These are phyloP conservation scores for Aromia moschata DNA, from an alignment of 2,888 invertebrate genomes.

Conservation along the genomic window DNA sequence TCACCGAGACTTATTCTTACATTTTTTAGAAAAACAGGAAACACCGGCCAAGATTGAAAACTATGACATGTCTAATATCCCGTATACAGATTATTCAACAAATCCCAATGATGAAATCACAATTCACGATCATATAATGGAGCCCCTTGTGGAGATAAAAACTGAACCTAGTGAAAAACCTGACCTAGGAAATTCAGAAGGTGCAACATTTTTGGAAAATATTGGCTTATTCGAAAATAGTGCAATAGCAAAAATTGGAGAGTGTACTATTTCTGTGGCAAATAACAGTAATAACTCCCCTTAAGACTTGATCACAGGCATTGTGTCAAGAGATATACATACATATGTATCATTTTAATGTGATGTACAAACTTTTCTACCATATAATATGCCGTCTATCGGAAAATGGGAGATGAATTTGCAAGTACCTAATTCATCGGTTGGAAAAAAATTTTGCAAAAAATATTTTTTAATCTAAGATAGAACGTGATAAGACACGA, in stretches of 20 bases:
- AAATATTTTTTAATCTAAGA: too few species aligned
- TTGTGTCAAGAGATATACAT: too few species aligned
- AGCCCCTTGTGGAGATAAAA: constrained; percentile 54
- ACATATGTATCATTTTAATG: too few species aligned
- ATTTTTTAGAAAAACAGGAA: constrained; percentile 10
- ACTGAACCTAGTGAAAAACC: constrained; percentile 37
- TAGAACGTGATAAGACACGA: too few species aligned
- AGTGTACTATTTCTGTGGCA: constrained; percentile 54
- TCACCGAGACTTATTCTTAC: too few species aligned
- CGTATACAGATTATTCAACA: constrained; percentile 53
- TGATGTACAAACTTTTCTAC: too few species aligned
- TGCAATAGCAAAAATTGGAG: constrained; percentile 52
- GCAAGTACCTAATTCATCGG: too few species aligned
- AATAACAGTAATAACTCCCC: constrained; percentile 25
- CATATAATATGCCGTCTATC: too few species aligned
- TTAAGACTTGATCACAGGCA: too few species aligned
- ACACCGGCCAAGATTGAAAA: constrained; percentile 43
- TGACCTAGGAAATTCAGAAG: constrained; percentile 1
- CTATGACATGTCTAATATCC: constrained; percentile 53
- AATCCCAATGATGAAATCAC: constrained; percentile 36
- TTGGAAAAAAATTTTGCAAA: too few species aligned
- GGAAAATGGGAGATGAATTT: too few species aligned
- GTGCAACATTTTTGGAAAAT: constrained; percentile 41
- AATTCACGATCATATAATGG: constrained; percentile 41
- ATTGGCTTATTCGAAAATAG: constrained; percentile 50